Percentiles rank a stretch among this genome's conserved stretches.
These are phyloP conservation scores for Anoplophora glabripennis DNA, from an alignment of 1,140 invertebrate species.

Conservation along the genomic window DNA sequence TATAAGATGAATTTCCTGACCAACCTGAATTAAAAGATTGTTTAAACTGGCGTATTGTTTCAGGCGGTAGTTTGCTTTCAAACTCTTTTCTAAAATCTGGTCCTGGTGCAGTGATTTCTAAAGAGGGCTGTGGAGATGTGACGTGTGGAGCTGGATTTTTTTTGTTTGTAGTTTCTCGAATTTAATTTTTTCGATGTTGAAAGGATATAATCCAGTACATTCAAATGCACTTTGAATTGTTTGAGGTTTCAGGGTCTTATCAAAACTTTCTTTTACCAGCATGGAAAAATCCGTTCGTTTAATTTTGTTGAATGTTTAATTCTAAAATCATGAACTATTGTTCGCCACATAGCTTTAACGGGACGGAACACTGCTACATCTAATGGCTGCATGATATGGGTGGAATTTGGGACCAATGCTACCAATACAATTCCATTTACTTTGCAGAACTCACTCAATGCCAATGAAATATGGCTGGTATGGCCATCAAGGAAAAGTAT, in stretches of 20 bases:
- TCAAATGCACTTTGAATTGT: slow-evolving; percentile 1
- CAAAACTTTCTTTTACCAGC: slow-evolving; percentile 12
- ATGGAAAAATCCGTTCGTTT: slow-evolving; percentile 5
- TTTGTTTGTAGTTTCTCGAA: no score
- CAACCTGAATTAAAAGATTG: no score
- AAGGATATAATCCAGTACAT: no score
- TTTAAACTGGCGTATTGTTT: no score
- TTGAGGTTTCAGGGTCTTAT: background rate
- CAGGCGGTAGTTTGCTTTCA: no score
- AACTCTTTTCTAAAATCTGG: no score
- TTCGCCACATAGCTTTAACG: slow-evolving; percentile 39
- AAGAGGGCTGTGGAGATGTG: no score
- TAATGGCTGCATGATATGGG: background rate
- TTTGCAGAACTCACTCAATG: slow-evolving; percentile 44
- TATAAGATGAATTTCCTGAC: no score
- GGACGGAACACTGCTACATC: slow-evolving; percentile 37
- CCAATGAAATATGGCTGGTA: slow-evolving; percentile 41
- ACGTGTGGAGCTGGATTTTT: no score
- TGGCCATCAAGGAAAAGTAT: slow-evolving; percentile 50
- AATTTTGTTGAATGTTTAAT: slow-evolving; percentile 24
- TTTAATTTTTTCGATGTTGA: no score
- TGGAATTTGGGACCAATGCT: slow-evolving; percentile 47
- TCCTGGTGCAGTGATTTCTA: no score
- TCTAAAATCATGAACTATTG: slow-evolving; percentile 34
- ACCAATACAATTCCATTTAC: slow-evolving; percentile 47